Base-by-base conservation (phyloP, 1,140 invertebrate genomes). In the Condylostylus longicornis region DNA sequence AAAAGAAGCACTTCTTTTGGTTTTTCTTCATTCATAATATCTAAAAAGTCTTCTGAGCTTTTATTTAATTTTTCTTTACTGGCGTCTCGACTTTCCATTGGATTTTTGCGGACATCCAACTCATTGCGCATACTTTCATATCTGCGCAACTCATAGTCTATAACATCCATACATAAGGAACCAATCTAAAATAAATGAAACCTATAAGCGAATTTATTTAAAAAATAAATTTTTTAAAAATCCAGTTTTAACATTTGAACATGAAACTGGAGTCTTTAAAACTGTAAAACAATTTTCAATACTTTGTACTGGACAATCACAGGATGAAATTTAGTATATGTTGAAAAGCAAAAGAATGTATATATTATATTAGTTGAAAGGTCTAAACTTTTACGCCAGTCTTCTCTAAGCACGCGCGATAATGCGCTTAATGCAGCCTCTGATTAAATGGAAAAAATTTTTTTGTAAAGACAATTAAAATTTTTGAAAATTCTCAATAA, bases 341-440 rank as follows among this genome's bases (percentile, higher is more conserved):
- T 84, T 9, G 93, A 96, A 61, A 98, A 94, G 58, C 88, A 95
- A 56, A 94, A 91, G 65, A 98, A 98, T 44, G 89, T 86, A 56
- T 91, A 91, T 42, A 96, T 80, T 53, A 98, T 90, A 62, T 96
- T 95, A 46, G 86, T 95, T 37, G 88, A 91, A 19, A 98, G 62
- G 61, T 97, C 91, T 49, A 96, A 81, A 58, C 88, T 96, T 54
- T 84, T 79, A 64, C 83, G 86, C 81, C 90, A 97, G 65, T 98
- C 94, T 69, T 99, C 95, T 49, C 93, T 70, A 25, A 98, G 63
- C 18, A 98, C 89, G 54, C 95, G 70, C 5, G 89, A 84, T 39
- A 99, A 65, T 33, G 93, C 94, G 67, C 89, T 93, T 14, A 98
- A 65, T 18, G 96, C 71, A n/a, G 89, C 87, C 67, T 98, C 91